Conservation (phyloP, 2,113 vertebrate species). For the Apodemus sylvaticus region DNA sequence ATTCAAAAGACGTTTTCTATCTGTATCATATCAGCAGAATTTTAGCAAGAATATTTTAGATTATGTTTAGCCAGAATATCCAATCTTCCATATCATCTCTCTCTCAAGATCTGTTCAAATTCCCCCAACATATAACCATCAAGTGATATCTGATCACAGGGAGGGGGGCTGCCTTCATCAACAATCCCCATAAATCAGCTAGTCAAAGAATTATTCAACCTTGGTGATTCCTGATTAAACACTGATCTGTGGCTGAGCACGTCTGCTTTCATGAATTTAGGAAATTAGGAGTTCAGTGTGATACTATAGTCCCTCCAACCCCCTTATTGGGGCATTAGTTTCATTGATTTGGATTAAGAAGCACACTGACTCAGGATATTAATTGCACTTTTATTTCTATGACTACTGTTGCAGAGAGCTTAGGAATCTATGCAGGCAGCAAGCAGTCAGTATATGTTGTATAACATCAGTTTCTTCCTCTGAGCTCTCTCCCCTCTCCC, state of each 20-base stretch:
- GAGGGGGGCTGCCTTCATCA: background rate
- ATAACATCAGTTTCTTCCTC: too few relatives aligned
- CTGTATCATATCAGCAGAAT: too few relatives aligned
- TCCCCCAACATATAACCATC: rapidly evolving
- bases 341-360: too few relatives aligned
- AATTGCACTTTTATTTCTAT: too few relatives aligned
- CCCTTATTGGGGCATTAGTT: background rate
- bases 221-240: background rate
- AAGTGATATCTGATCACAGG: background rate
- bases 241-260: background rate
- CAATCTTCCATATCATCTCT: rapidly evolving
- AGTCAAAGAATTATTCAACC: background rate
- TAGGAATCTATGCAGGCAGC: too few relatives aligned
- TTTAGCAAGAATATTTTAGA: background rate
- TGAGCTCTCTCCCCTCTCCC: too few relatives aligned
- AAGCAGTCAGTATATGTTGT: too few relatives aligned
- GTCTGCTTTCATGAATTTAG: background rate
- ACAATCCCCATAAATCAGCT: background rate
- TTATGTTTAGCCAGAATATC: background rate
- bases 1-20: background rate
- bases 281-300: background rate
- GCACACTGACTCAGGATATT: too few relatives aligned
- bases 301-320: rapidly evolving
- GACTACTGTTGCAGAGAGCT: too few relatives aligned
- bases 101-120: background rate